Percentiles rank a stretch among this genome's conserved stretches.
These are phyloP conservation scores for Sitobion miscanthi DNA, from an alignment of 1,140 invertebrate species.

Conservation along the genomic window DNA sequence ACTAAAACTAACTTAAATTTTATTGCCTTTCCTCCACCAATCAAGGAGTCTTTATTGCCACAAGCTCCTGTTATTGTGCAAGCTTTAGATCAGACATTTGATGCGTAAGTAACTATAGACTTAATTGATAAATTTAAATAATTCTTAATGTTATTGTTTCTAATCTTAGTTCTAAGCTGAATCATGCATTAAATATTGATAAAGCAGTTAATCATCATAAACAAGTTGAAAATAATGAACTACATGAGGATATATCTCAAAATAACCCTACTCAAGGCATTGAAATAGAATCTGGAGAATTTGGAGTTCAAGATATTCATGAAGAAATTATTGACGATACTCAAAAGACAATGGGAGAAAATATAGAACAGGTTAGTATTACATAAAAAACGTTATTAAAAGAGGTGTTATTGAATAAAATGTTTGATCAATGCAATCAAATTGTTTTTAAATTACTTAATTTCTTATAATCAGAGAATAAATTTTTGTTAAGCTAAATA, in stretches of 20 bases:
- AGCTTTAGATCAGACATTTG: constrained; percentile 48
- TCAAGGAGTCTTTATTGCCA: constrained; percentile 50
- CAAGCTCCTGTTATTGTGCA: constrained; percentile 52
- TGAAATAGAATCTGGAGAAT: constrained; percentile 52
- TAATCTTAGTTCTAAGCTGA: constrained; percentile 44
- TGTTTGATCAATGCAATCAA: too few relatives aligned
- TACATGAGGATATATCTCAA: constrained; percentile 52
- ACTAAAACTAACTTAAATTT: constrained; percentile 52
- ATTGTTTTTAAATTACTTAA: too few relatives aligned
- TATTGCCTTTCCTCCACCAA: constrained; percentile 50
- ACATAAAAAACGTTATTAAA: too few relatives aligned
- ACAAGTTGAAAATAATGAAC: constrained; percentile 30
- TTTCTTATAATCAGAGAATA: too few relatives aligned
- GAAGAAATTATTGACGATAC: constrained; percentile 55
- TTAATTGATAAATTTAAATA: neutral
- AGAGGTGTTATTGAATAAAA: too few relatives aligned
- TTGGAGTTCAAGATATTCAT: constrained; percentile 50
- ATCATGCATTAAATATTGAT: constrained; percentile 49
- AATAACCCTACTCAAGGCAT: constrained; percentile 52
- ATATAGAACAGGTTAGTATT: constrained; percentile 24
- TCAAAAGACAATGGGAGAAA: constrained; percentile 17
- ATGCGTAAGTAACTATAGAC: neutral
- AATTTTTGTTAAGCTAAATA: too few relatives aligned
- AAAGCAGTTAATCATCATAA: constrained; percentile 43
- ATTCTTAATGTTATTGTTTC: neutral